Evolutionary conservation across 2,797 vertebrate genomes (phyloP), one percentile per base, ranked within the genome.

Genomic region (Sphenodon punctatus): DNA sequence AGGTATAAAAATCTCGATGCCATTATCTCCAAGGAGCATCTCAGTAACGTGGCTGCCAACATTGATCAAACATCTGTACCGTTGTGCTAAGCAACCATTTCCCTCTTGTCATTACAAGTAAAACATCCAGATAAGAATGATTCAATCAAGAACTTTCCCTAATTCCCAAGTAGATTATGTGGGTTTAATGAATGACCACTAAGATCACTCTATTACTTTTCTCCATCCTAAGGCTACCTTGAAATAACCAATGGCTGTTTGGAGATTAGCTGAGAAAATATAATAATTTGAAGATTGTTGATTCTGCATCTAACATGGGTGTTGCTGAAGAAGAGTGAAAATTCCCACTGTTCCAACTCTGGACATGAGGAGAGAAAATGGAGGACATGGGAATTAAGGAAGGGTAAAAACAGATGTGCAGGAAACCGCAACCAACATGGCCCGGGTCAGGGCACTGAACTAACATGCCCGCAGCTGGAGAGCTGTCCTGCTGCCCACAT

Each of bases 311-410:
- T 67, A 14, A 56, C 71, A 60, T 53, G 59, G 46, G 53, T 27
- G 38, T 60, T 53, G 22, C 2, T 84, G 82, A 72, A 41, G 51
- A n/a, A 48, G 34, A 83, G 61, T 25, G 9, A 53, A 87, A 75
- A 77, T 3, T 14, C 6, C 49, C 46, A 61, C 39, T 13, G 65
- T 75, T 8, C 10, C 32, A 6, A 0, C 0, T 27, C 67, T 25
- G 45, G 51, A 45, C 3, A 14, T 10, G 75, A 81, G 67, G 23
- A 58, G 53, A 76, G 75, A 42, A 56, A 32, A 38, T 0, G 5
- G 49, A 42, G 34, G 39, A 4, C 10, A 2, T 5, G 42, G 30
- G 64, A 59, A 59, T 17, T 48, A 41, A 39, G 53, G 25, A 56
- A 56, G 27, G 41, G 48, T n/a, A n/a, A n/a, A n/a, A n/a, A n/a